These are phyloP conservation scores for Oopsacas minuta DNA, from an alignment of 37 sponge, comb jelly and placozoan species.

Conservation along the genomic window DNA sequence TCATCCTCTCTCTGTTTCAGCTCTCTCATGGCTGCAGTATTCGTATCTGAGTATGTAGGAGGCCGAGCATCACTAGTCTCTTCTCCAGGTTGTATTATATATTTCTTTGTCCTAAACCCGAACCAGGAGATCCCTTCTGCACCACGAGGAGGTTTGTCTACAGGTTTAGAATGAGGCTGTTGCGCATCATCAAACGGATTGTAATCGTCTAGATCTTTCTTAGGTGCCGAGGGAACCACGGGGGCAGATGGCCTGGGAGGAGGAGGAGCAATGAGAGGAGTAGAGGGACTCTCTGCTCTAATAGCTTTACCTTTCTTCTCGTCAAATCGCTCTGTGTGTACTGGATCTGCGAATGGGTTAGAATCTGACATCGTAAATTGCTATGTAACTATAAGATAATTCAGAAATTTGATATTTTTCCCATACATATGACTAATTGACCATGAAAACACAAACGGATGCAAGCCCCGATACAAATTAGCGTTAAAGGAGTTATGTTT, in stretches of 20 bases:
- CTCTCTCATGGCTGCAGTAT: not conserved
- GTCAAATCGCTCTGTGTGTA: not conserved
- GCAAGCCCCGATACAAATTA: too few species aligned
- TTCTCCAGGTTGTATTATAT: not conserved
- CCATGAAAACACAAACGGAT: too few species aligned
- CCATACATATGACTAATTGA: too few species aligned
- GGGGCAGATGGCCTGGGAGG: not conserved
- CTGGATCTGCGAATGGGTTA: not conserved
- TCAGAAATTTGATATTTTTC: too few species aligned
- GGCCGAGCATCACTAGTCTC: not conserved
- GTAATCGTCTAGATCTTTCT: conserved; percentile 3
- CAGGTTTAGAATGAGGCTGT: not conserved
- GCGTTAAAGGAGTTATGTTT: too few species aligned
- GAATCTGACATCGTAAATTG: conserved; percentile 18
- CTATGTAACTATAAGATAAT: too few species aligned
- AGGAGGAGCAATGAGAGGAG: not conserved
- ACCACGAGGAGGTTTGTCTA: not conserved
- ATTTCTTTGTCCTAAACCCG: not conserved
- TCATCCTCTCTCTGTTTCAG: not conserved
- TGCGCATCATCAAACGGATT: conserved; percentile 7
- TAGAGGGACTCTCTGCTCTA: not conserved
- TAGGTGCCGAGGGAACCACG: not conserved
- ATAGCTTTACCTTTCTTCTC: not conserved
- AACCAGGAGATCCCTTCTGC: conserved; percentile 5
- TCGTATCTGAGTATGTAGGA: not conserved